Percentiles rank a stretch among this genome's conserved stretches.
These are phyloP conservation scores for Sepioteuthis lessoniana DNA, from an alignment of 2,888 invertebrate genomes.

Conservation along the genomic window DNA sequence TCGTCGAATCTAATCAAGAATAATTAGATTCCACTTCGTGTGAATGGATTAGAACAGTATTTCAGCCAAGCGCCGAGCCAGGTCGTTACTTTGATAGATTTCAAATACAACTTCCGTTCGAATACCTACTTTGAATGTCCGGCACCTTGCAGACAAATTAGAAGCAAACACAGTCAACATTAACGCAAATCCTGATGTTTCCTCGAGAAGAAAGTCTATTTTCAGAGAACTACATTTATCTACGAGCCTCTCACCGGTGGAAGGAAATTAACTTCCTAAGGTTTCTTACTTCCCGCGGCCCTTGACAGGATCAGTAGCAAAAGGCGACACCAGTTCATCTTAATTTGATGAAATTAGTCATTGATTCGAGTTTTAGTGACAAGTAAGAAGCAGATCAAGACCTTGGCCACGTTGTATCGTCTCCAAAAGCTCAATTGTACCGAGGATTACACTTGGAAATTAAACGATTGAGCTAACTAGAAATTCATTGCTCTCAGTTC, in stretches of 20 bases:
- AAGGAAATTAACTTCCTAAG: neutral
- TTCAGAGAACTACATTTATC: neutral
- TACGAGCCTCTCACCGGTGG: neutral
- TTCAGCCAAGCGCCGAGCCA: too few relatives aligned
- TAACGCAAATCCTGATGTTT: neutral
- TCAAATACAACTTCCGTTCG: neutral
- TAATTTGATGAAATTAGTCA: neutral
- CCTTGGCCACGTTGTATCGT: neutral
- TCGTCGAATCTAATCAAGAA: too few relatives aligned
- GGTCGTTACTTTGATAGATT: neutral
- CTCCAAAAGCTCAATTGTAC: too few relatives aligned
- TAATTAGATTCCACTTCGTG: too few relatives aligned
- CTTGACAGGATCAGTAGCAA: neutral
- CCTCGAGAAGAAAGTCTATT: neutral
- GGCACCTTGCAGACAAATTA: neutral
- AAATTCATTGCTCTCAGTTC: too few relatives aligned
- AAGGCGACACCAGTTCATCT: neutral
- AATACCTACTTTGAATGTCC: neutral
- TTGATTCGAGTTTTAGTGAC: neutral
- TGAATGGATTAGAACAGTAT: too few relatives aligned
- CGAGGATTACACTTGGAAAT: too few relatives aligned
- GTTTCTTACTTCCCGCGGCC: neutral
- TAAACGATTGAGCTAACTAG: too few relatives aligned
- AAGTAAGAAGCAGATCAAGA: neutral
- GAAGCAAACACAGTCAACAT: neutral